Percentiles rank a stretch among this genome's conserved stretches.
Evolutionary conservation across 1,140 invertebrate species (phyloP).

Genomic region (Trachymyrmex septentrionalis): DNA sequence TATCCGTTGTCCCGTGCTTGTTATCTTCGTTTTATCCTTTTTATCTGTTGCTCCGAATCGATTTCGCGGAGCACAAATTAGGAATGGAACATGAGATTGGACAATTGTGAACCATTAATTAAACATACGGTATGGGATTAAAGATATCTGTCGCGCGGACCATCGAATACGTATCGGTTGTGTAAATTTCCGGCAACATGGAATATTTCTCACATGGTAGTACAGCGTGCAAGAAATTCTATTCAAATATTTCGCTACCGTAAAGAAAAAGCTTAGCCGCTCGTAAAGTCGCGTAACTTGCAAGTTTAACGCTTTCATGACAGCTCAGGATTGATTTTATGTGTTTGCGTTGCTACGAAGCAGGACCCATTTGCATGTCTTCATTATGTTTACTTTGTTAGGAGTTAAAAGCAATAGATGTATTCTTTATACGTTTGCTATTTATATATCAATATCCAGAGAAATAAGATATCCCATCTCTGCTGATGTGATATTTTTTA

Average conservation of each 20-base stretch:
- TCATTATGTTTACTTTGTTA: not conserved
- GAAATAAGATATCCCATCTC: not conserved
- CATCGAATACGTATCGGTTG: not conserved
- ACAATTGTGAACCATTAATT: not conserved
- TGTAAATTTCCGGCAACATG: not conserved
- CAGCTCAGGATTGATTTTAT: conserved; percentile 17
- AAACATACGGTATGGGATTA: conserved; percentile 18
- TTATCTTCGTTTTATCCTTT: conserved; percentile 12
- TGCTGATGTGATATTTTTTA: not conserved
- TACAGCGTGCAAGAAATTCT: not conserved
- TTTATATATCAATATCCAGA: conserved; percentile 5
- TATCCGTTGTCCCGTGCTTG: not conserved
- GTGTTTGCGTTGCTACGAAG: conserved; percentile 36
- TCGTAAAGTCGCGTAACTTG: conserved; percentile 24
- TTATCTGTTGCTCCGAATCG: not conserved
- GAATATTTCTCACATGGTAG: not conserved
- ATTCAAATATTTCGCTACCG: not conserved
- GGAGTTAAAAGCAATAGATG: not conserved
- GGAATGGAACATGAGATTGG: not conserved
- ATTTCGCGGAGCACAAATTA: conserved; percentile 8
- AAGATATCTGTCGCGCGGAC: conserved; percentile 1
- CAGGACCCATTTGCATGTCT: conserved; percentile 16
- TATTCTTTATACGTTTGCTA: conserved; percentile 8
- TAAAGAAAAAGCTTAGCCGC: not conserved
- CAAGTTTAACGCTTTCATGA: conserved; percentile 29